Base-by-base conservation (phyloP, 2,797 vertebrate species). In the Danio choprae region DNA sequence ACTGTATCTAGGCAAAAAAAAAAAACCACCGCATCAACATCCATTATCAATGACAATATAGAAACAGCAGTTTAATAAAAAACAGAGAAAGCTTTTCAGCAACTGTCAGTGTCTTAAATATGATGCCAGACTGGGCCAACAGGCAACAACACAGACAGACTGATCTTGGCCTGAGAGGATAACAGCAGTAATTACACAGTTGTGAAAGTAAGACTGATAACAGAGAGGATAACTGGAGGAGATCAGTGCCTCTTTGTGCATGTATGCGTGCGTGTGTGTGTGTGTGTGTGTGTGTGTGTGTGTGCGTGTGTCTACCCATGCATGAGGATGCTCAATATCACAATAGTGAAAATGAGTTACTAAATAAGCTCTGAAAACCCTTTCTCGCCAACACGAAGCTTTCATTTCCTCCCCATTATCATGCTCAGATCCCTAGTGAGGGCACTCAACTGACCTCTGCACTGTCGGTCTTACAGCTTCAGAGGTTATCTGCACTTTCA, bases 191-290 rank as follows among this genome's bases (percentile, higher is more conserved):
- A 93, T 93, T 93, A 92, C 90, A 91, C 83, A 75, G 76, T 84
- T 82, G 87, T 88, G 86, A 90, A 91, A 91, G 89, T 85, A 84
- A 89, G 85, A 88, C 88, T 92, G 90, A 93, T 93, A 93, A 91
- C 87, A 91, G 81, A 84, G 81, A 85, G 85, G 84, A 78, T 70
- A 78, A 77, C 63, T 46, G 55, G 75, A 77, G 81, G 82, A 89
- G 84, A 91, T 84, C 85, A 87, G 82, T 86, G 67, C 55, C 75
- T 88, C 6, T 12, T 46, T 64, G 40, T 5, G 1, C 41, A 15
- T 6, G 29, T 29, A 29, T 3, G 29, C 29, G n/a, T n/a, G n/a
- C n/a, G n/a, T n/a, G n/a, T n/a, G n/a, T n/a, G n/a, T n/a, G n/a
- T n/a, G n/a, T n/a, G n/a, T n/a, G 29, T 29, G 29, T 29, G 29